Evolutionary conservation across 1,140 invertebrate species (phyloP).

Genomic region (Trinorchestia longiramus): DNA sequence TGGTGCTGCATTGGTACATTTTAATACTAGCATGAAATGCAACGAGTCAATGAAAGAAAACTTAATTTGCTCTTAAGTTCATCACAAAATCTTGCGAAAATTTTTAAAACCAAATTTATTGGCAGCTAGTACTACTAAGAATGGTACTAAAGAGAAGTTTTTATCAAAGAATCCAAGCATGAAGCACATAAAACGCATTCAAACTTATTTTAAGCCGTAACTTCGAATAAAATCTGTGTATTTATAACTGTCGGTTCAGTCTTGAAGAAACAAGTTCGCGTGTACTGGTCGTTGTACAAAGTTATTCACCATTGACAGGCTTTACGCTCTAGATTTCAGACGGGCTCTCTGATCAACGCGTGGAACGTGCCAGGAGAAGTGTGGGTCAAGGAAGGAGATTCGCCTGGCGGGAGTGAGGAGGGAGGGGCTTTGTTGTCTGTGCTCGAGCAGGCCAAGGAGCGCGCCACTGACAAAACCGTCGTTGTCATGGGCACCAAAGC

Average conservation of each 20-base stretch:
- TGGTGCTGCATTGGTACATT: no score
- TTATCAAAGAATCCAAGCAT: not conserved
- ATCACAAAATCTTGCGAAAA: not conserved
- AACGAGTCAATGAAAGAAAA: not conserved
- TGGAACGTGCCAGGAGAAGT: slow-evolving; percentile 12
- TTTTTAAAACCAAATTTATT: not conserved
- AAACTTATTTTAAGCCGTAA: not conserved
- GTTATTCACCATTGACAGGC: not conserved
- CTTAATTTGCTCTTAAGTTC: not conserved
- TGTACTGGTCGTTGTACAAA: not conserved
- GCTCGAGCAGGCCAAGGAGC: slow-evolving; percentile 1
- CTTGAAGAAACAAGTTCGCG: not conserved
- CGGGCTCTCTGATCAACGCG: slow-evolving; percentile 38
- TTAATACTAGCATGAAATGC: not conserved
- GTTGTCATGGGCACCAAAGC: slow-evolving; percentile 42
- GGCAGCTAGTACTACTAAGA: not conserved
- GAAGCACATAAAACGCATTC: not conserved
- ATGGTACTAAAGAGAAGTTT: not conserved
- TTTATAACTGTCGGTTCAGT: not conserved
- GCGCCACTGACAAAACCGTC: not conserved
- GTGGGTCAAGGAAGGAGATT: slow-evolving; percentile 14
- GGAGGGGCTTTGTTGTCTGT: not conserved
- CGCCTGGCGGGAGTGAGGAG: not conserved
- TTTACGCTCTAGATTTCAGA: slow-evolving; percentile 15
- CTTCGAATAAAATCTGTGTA: not conserved